These are phyloP conservation scores for Harmothoe impar DNA, from an alignment of 2,888 invertebrate genomes.

Conservation along the genomic window DNA sequence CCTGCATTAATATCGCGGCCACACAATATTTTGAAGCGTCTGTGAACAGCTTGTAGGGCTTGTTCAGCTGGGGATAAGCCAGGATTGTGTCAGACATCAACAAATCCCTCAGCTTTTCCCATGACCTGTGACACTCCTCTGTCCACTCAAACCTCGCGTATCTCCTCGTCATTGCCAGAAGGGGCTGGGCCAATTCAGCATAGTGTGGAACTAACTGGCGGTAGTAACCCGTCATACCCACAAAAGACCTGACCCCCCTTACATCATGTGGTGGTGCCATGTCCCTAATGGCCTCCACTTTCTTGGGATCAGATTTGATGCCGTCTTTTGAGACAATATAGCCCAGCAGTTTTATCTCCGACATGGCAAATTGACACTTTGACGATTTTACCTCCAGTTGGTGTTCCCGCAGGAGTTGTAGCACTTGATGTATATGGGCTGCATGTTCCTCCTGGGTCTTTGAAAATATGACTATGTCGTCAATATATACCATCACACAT, in stretches of 20 bases:
- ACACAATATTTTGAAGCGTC: conserved; percentile 41
- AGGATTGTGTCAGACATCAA: no score
- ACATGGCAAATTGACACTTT: no score
- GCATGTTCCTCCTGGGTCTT: conserved; percentile 19
- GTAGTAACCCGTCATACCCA: conserved; percentile 65
- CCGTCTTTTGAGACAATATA: background rate
- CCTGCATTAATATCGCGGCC: no score
- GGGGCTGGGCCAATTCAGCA: conserved; percentile 56
- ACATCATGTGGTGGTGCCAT: no score
- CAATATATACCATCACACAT: background rate
- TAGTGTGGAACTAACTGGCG: conserved; percentile 60
- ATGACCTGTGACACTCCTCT: background rate
- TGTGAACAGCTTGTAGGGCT: conserved; percentile 54
- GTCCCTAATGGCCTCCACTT: conserved; percentile 64
- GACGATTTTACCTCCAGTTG: background rate
- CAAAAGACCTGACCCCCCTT: conserved; percentile 42
- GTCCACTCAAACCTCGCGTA: conserved; percentile 27
- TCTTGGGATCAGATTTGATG: conserved; percentile 64
- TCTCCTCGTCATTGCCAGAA: conserved; percentile 54
- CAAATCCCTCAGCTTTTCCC: no score
- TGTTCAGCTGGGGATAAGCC: no score
- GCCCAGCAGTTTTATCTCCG: background rate
- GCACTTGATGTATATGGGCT: background rate
- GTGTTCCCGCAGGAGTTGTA: background rate
- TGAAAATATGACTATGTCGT: background rate